Percentiles rank a stretch among this genome's conserved stretches.
Evolutionary conservation across 2,113 vertebrate genomes (phyloP).

Genomic region (Tamias sibiricus): DNA sequence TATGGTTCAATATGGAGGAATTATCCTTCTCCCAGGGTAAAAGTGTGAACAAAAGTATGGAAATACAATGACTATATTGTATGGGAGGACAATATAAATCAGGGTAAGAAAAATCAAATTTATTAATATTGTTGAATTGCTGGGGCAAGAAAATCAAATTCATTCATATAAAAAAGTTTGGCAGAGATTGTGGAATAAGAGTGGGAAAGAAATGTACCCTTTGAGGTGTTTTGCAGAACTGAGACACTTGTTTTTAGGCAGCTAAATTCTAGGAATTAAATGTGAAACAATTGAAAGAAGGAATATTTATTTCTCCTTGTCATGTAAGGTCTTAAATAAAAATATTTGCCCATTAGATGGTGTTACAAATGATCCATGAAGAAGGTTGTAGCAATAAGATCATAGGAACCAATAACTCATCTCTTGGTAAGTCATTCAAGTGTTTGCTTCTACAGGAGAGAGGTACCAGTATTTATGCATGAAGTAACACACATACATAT

Average conservation of each 20-base stretch:
- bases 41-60: neutral
- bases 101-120: neutral
- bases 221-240: neutral
- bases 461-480: neutral
- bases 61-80: neutral
- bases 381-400: neutral
- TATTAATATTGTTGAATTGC: neutral
- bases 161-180: neutral
- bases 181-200: neutral
- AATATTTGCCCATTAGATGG: neutral
- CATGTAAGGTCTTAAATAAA: neutral
- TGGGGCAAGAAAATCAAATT: neutral
- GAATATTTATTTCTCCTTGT: neutral
- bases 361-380: neutral
- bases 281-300: neutral
- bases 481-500: neutral
- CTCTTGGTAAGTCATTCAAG: constrained; percentile 15
- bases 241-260: constrained; percentile 39
- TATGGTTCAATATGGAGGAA: neutral
- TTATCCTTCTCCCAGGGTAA: neutral
- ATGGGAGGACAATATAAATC: too few species aligned
- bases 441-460: neutral
- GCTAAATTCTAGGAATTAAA: constrained; percentile 18
- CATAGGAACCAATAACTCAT: neutral
- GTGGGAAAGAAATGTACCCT: neutral